Percentiles rank a stretch among this genome's conserved stretches.
These are phyloP conservation scores for Grantiella picta DNA, from an alignment of 2,113 vertebrate genomes.

Conservation along the genomic window DNA sequence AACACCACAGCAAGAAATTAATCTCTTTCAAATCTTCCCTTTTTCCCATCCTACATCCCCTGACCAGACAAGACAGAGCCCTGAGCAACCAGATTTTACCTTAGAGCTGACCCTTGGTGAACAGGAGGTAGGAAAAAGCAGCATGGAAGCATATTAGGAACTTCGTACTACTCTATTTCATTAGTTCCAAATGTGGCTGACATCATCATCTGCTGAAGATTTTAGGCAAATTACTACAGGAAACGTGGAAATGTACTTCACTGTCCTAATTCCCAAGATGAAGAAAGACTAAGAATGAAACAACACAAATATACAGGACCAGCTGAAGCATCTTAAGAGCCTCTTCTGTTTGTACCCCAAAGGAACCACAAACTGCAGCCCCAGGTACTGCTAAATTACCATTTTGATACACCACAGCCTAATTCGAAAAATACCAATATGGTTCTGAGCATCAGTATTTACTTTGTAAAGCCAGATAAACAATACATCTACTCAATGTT, in stretches of 20 bases:
- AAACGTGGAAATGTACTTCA: not conserved
- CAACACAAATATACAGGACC: not conserved
- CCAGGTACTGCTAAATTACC: not conserved
- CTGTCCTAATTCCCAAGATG: not conserved
- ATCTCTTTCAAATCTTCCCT: accelerated
- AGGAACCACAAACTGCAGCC: not conserved
- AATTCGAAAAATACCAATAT: not conserved
- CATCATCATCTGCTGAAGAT: not conserved
- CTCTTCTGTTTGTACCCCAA: not conserved
- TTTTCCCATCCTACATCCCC: not conserved
- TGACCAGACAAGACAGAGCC: not conserved
- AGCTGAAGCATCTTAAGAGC: not conserved
- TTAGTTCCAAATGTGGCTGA: not conserved
- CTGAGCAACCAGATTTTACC: not conserved
- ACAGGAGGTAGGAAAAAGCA: not conserved
- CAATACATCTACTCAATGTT: not conserved
- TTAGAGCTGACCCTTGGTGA: not conserved
- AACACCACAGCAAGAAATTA: not conserved
- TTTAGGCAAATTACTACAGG: not conserved
- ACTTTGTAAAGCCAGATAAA: not conserved
- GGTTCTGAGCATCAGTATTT: not conserved
- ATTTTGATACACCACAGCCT: not conserved
- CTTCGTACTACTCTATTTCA: not conserved
- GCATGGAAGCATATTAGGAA: not conserved
- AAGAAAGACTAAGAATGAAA: not conserved